Evolutionary conservation across 2,888 invertebrate species (phyloP), one percentile per base, ranked within the genome.

Genomic region (Cryptus armator): DNA sequence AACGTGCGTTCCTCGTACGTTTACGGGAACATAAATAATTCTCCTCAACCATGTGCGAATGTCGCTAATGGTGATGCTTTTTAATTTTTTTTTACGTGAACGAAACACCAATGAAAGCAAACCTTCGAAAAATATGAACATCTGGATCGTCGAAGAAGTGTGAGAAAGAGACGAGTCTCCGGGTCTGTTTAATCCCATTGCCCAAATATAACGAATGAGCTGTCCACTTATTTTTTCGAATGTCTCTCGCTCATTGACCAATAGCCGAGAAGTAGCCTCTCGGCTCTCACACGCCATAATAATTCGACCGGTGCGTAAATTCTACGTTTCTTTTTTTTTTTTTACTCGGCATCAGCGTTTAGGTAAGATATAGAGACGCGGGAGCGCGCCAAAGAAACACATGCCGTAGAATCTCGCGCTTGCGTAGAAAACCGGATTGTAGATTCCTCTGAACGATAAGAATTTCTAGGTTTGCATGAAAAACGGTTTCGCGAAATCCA

Each of bases 41-140:
- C 70, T 81, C 68, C 80, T 71, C 51, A 74, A 82, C 83, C 87
- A 87, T 87, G 86, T 87, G 87, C 87, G 83, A 85, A 87, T 85
- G 87, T 87, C 82, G 81, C 87, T 87, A 85, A 87, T 87, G 85
- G 86, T 64, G 76, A 68, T 43, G 68, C 12, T 74, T 64, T 70
- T 78, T 70, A 59, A 64, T 80, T 82, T 76, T 81, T 64, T 84
- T 43, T 64, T 44, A 53, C 44, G 32, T 19, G 37, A 59, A 14
- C 71, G 44, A 62, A 62, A 62, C 66, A 53, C 83, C 83, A 83
- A 80, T 83, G 79, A 82, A 44, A 75, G 81, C 81, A 66, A 86
- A 86, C 71, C 83, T 80, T 79, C 77, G 74, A 85, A 81, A 80
- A 85, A 87, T 87, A 71, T 83, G 77, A 86, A 86, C 86, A 87